phyloP scores from a whole-genome alignment of 2,113 vertebrate genomes.

The Tachysurus fulvidraco region DNA sequence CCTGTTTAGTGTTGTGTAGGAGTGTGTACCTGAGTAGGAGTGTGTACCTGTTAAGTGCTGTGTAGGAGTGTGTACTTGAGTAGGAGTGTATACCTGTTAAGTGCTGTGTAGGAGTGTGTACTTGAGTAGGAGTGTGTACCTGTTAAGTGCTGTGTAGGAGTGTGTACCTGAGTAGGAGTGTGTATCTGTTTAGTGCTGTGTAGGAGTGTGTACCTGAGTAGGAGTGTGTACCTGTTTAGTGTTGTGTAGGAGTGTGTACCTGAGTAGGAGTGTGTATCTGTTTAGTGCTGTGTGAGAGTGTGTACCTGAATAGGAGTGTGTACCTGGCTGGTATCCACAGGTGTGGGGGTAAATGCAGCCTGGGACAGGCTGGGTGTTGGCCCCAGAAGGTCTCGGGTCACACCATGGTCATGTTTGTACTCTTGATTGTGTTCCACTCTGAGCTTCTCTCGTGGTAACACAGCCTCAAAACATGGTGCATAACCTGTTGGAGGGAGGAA shows the following conservation, averaged over 20 bases:
- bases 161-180: not conserved
- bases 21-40: not conserved
- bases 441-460: conserved; percentile 89
- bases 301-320: not conserved
- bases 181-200: not conserved
- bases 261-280: not conserved
- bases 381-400: conserved; percentile 82
- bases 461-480: conserved; percentile 91
- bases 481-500: conserved; percentile 94
- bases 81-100: conserved; percentile 77
- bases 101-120: not conserved
- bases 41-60: not conserved
- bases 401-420: conserved; percentile 84
- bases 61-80: not conserved
- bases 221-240: conserved; percentile 72
- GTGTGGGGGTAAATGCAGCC: conserved; percentile 90
- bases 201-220: not conserved
- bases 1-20: conserved; percentile 67
- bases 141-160: too few species aligned
- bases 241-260: not conserved
- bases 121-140: not conserved
- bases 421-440: conserved; percentile 88
- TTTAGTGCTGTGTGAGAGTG: not conserved
- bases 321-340: conserved; percentile 94
- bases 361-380: conserved; percentile 87